Evolutionary conservation across 2,888 invertebrate species (phyloP).

Genomic region (Digitonthophagus gazella): DNA sequence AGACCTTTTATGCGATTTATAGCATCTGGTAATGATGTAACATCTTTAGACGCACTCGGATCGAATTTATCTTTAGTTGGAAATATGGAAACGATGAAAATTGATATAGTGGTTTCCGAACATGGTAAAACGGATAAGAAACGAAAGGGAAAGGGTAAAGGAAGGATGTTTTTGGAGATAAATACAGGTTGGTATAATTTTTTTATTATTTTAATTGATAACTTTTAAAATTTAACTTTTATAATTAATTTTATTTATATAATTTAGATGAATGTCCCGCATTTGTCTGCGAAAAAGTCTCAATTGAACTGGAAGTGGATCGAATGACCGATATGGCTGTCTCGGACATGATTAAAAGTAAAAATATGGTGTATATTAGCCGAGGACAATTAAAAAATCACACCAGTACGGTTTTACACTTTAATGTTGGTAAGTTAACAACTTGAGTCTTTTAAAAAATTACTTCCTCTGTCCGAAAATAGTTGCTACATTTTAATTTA

Average conservation of each 20-base stretch:
- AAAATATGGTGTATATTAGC: slow-evolving; percentile 83
- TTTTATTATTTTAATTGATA: neutral
- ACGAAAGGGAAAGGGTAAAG: slow-evolving; percentile 51
- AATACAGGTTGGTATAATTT: slow-evolving; percentile 36
- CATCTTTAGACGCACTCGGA: slow-evolving; percentile 82
- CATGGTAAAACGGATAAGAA: slow-evolving; percentile 66
- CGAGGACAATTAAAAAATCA: slow-evolving; percentile 85
- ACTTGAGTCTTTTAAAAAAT: no score
- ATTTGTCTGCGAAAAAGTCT: slow-evolving; percentile 89
- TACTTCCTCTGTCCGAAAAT: no score
- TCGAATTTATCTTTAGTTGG: slow-evolving; percentile 82
- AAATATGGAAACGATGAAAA: slow-evolving; percentile 82
- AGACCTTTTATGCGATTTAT: slow-evolving; percentile 36
- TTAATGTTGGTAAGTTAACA: slow-evolving; percentile 56
- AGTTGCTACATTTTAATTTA: no score
- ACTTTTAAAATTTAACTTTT: slow-evolving; percentile 1
- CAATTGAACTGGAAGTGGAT: slow-evolving; percentile 83
- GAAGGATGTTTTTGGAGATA: slow-evolving; percentile 43
- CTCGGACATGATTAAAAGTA: slow-evolving; percentile 78
- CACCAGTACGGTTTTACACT: slow-evolving; percentile 88
- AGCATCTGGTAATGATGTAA: slow-evolving; percentile 57
- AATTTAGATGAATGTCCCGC: slow-evolving; percentile 78
- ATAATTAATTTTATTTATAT: no score
- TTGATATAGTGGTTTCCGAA: slow-evolving; percentile 94
- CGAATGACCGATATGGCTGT: slow-evolving; percentile 88